These are phyloP conservation scores for Argyra leucocephala DNA, from an alignment of 2,888 invertebrate species.

Conservation along the genomic window DNA sequence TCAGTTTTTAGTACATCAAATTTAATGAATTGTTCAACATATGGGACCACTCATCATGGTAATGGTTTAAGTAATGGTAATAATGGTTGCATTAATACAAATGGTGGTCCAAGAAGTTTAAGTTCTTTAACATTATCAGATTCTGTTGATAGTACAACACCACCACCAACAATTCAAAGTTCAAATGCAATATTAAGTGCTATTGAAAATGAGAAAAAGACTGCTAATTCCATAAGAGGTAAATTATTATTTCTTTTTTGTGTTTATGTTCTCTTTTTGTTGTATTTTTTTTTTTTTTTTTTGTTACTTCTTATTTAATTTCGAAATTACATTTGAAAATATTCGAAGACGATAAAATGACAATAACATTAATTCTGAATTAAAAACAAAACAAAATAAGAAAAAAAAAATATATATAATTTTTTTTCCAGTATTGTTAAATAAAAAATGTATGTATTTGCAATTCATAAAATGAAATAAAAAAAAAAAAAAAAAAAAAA, in stretches of 20 bases:
- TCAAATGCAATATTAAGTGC: constrained; percentile 27
- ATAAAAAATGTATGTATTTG: no score
- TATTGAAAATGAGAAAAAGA: constrained; percentile 31
- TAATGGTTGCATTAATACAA: constrained; percentile 10
- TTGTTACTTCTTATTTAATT: no score
- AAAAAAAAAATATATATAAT: no score
- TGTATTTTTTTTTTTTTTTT: no score
- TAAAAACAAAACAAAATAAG: no score
- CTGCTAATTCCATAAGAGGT: constrained; percentile 33
- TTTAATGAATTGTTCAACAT: constrained; percentile 11
- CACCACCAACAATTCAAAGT: constrained; percentile 28
- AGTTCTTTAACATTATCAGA: constrained; percentile 24
- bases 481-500: no score
- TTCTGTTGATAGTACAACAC: constrained; percentile 33
- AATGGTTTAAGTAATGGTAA: constrained; percentile 14
- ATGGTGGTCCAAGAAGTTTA: constrained; percentile 14
- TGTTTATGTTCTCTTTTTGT: no score
- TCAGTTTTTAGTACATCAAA: constrained; percentile 13
- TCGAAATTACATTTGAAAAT: no score
- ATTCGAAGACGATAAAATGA: no score
- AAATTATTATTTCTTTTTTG: constrained; percentile 12
- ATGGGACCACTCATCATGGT: constrained; percentile 16
- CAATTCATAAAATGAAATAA: no score
- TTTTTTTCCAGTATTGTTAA: no score
- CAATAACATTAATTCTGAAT: no score